These are phyloP conservation scores for Avahi laniger DNA, from an alignment of 2,797 vertebrate genomes.

Conservation along the genomic window DNA sequence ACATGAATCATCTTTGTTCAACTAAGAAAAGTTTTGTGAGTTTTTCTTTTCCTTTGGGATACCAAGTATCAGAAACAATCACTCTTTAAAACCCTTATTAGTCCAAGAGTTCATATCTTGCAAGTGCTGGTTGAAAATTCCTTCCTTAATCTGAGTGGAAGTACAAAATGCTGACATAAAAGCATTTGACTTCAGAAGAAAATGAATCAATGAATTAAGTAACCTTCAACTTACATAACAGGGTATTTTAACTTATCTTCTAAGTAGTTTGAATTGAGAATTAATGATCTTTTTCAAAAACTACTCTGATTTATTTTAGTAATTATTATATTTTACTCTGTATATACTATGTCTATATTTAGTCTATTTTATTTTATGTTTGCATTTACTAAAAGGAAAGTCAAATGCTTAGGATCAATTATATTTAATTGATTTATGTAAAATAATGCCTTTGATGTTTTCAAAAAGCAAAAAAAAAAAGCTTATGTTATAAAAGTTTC, in stretches of 20 bases:
- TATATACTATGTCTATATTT: neutral
- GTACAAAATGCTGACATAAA: conserved; percentile 58
- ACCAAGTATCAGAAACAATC: neutral
- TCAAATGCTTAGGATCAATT: neutral
- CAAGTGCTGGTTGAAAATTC: neutral
- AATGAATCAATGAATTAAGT: conserved; percentile 63
- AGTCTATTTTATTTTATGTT: neutral
- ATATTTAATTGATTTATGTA: neutral
- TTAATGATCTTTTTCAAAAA: conserved; percentile 60
- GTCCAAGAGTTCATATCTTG: neutral
- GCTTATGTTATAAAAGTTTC: conserved; percentile 43
- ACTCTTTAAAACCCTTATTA: neutral
- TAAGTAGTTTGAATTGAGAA: conserved; percentile 42
- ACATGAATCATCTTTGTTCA: neutral
- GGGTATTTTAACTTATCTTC: neutral
- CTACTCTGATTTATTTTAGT: neutral
- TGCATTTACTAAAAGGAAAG: conserved; percentile 12
- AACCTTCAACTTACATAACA: neutral
- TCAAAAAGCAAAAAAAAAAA: conserved; percentile 5
- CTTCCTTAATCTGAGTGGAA: conserved; percentile 57
- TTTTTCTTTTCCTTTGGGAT: neutral
- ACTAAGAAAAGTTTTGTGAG: neutral
- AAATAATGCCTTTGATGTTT: conserved; percentile 4
- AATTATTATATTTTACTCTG: neutral
- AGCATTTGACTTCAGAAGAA: conserved; percentile 58